phyloP scores from a whole-genome alignment of 2,113 vertebrate species.

The Laterallus jamaicensis region DNA sequence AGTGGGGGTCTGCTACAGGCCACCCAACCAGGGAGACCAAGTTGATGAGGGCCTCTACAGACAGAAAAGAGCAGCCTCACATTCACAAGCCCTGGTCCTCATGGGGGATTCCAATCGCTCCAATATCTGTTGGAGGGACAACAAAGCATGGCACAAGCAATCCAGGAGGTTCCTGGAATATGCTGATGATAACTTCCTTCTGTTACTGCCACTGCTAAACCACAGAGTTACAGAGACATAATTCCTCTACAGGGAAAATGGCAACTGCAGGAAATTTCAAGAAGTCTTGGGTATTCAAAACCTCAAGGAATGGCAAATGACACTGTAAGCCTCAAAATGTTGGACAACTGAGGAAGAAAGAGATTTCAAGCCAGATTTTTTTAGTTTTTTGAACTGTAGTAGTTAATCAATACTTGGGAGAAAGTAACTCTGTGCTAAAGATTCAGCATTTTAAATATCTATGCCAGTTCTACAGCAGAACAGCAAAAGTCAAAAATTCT shows the following conservation, averaged over 20 bases:
- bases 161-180: too few species aligned
- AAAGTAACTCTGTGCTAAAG: not conserved
- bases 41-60: too few species aligned
- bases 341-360: not conserved
- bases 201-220: not conserved
- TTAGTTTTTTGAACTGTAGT: not conserved
- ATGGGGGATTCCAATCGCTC: too few species aligned
- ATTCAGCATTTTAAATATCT: not conserved
- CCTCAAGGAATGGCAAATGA: not conserved
- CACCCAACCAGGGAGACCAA: too few species aligned
- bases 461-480: not conserved
- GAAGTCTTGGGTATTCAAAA: not conserved
- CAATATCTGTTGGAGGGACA: too few species aligned
- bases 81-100: too few species aligned
- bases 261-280: not conserved
- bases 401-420: not conserved
- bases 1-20: too few species aligned
- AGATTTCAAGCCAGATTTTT: not conserved
- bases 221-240: not conserved
- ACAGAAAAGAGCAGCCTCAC: too few species aligned
- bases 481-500: not conserved
- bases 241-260: not conserved
- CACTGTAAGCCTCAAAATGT: not conserved
- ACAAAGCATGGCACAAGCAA: too few species aligned
- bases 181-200: too few species aligned